A percentile compares a stretch with the other conserved stretches of the same genome.
phyloP scores from a whole-genome alignment of 2,797 vertebrate species.

The Arctocebus calabarensis region DNA sequence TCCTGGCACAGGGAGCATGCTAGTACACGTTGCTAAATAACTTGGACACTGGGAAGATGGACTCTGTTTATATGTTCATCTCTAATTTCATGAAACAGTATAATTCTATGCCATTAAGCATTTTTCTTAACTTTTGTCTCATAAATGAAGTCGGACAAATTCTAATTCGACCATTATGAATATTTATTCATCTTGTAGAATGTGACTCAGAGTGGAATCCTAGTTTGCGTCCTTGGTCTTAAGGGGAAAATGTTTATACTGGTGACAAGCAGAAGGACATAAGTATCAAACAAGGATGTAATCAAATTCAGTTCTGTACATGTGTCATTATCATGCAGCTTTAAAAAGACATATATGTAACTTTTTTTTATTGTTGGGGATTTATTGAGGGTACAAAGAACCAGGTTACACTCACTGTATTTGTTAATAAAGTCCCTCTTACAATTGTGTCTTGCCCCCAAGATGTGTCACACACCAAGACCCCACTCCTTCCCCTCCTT shows the following conservation, averaged over 20 bases:
- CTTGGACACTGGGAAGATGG: neutral
- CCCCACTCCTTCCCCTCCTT: too few species aligned
- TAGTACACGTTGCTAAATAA: slow-evolving; percentile 20
- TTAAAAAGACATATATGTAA: neutral
- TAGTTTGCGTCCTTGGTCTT: neutral
- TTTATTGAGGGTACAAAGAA: too few species aligned
- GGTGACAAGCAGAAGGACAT: neutral
- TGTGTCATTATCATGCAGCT: neutral
- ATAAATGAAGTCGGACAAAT: neutral
- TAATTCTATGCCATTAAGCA: neutral
- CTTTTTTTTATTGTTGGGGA: neutral
- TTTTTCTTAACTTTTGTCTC: neutral
- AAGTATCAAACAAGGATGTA: neutral
- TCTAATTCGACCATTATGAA: neutral
- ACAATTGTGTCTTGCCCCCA: too few species aligned
- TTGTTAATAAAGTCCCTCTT: too few species aligned
- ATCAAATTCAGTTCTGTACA: neutral
- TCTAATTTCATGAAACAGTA: slow-evolving; percentile 25
- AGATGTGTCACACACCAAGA: too few species aligned
- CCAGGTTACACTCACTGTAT: too few species aligned
- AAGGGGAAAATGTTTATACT: neutral
- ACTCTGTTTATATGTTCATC: neutral
- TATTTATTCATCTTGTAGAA: neutral
- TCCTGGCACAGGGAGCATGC: neutral
- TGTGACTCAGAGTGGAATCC: neutral